phyloP scores from a whole-genome alignment of 2,888 invertebrate genomes.

The Netelia inedita region DNA sequence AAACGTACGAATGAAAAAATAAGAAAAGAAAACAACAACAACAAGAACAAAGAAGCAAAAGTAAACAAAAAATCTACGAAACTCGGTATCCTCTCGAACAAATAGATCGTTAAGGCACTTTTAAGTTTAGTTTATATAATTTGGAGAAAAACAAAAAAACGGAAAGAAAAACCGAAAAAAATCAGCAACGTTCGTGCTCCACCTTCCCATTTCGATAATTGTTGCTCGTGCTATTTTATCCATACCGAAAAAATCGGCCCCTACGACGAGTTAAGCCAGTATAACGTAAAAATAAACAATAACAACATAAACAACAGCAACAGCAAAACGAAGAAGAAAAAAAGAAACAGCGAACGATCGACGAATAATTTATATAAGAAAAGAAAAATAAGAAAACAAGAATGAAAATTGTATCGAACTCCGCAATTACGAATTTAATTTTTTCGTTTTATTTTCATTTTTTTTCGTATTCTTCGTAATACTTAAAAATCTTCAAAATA shows the following conservation, averaged over 20 bases:
- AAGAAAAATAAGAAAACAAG: neutral
- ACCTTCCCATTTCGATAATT: too few species aligned
- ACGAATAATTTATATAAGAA: conserved; percentile 42
- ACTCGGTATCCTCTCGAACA: conserved; percentile 64
- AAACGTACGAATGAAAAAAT: neutral
- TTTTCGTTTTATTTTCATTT: neutral
- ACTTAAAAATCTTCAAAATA: neutral
- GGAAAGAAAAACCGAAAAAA: neutral
- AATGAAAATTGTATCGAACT: conserved; percentile 12
- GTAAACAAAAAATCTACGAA: neutral
- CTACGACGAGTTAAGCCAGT: neutral
- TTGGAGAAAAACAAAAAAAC: neutral
- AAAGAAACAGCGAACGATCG: conserved; percentile 44
- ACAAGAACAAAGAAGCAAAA: conserved; percentile 32
- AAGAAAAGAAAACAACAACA: neutral
- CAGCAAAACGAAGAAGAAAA: neutral
- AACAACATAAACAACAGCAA: neutral
- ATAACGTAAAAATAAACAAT: neutral
- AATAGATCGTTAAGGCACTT: conserved; percentile 60
- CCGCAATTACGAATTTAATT: conserved; percentile 1
- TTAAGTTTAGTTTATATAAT: conserved; percentile 36
- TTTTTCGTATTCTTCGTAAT: neutral
- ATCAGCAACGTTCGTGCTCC: too few species aligned
- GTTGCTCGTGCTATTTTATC: too few species aligned
- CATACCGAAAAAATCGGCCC: too few species aligned